phyloP scores from a whole-genome alignment of 92 coral and sea anemone species.

The Pocillopora grandis region DNA sequence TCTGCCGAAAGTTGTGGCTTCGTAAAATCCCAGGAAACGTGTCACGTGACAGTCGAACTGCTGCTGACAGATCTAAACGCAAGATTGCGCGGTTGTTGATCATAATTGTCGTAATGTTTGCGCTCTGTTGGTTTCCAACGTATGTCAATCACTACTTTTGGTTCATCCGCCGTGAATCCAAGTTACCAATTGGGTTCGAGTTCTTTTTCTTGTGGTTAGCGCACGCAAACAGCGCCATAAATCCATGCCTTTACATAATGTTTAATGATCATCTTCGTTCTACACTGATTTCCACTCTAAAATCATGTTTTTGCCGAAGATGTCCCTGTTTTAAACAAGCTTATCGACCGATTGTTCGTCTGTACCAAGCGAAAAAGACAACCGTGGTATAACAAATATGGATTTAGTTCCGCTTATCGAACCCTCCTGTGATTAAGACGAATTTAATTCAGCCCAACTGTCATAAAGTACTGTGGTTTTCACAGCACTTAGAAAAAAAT shows the following conservation, averaged over 20 bases:
- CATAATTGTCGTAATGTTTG: constrained; percentile 38
- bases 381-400: too few species aligned
- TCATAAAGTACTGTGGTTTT: too few species aligned
- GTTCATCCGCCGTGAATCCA: constrained; percentile 9
- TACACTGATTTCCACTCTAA: not conserved
- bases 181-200: not conserved
- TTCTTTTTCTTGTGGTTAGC: constrained; percentile 43
- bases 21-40: constrained; percentile 58
- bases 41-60: constrained; percentile 38
- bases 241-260: constrained; percentile 49
- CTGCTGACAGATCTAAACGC: constrained; percentile 31
- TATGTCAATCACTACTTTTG: constrained; percentile 55
- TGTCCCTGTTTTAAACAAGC: not conserved
- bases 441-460: too few species aligned
- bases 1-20: constrained; percentile 52
- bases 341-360: too few species aligned
- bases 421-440: too few species aligned
- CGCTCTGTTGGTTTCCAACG: constrained; percentile 59
- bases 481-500: too few species aligned
- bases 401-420: too few species aligned
- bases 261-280: constrained; percentile 30
- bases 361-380: too few species aligned
- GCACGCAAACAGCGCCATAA: constrained; percentile 58
- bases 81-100: constrained; percentile 43
- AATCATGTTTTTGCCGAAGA: constrained; percentile 16